A percentile compares a stretch with the other conserved stretches of the same genome.
Conservation (phyloP, 2,113 vertebrate genomes). For the Globicephala melas region DNA sequence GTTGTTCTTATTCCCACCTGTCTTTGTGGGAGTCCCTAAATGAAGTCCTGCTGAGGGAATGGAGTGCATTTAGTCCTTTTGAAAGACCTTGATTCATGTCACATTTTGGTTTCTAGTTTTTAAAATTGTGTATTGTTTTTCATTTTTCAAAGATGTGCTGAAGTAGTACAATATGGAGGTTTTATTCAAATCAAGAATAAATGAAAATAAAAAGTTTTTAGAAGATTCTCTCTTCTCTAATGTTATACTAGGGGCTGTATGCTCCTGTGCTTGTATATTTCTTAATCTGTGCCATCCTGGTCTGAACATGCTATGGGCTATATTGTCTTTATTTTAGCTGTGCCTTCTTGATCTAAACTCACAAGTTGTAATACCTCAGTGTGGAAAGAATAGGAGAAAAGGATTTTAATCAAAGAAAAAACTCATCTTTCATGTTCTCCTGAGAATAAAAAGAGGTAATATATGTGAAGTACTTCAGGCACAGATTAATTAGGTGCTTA, state of each 20-base stretch:
- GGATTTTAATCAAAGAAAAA: background rate
- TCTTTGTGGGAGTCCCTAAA: background rate
- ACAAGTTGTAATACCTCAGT: background rate
- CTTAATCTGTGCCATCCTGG: background rate
- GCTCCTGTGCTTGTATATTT: background rate
- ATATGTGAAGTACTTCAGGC: background rate
- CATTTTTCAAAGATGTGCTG: background rate
- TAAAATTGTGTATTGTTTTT: background rate
- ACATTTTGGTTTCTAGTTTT: constrained; percentile 5
- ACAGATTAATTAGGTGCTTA: background rate
- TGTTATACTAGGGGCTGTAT: background rate
- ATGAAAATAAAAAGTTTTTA: background rate
- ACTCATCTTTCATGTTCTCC: background rate
- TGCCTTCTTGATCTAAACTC: background rate
- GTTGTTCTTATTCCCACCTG: background rate
- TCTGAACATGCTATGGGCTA: background rate
- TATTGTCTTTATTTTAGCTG: background rate
- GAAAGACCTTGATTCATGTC: background rate
- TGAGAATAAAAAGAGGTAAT: background rate
- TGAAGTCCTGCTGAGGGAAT: background rate
- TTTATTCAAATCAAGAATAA: constrained; percentile 27
- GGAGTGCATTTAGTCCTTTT: background rate
- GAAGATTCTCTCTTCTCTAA: background rate
- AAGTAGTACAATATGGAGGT: background rate
- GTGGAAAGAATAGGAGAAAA: background rate